Conservation (phyloP, 2,797 vertebrate genomes). For the Synaphobranchus kaupii region DNA sequence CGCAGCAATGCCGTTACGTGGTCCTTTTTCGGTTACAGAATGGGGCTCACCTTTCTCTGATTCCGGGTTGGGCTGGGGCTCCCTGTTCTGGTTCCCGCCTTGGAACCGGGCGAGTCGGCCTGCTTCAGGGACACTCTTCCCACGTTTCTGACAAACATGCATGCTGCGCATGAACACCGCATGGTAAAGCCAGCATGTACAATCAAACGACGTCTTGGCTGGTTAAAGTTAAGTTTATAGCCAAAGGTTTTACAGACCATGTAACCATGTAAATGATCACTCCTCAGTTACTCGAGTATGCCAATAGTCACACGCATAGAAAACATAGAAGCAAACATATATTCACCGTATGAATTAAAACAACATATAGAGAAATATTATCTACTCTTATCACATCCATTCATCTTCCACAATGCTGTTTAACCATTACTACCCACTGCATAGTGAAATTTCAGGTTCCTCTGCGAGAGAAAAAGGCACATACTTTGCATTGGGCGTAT, state of each 20-base stretch:
- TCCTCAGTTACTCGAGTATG: background rate
- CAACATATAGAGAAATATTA: no score
- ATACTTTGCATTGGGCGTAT: slow-evolving; percentile 63
- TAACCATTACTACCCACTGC: background rate
- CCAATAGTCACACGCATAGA: background rate
- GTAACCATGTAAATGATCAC: background rate
- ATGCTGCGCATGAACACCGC: background rate
- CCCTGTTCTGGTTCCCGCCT: background rate
- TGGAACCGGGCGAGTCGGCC: background rate
- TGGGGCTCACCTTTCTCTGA: background rate
- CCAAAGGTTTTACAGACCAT: background rate
- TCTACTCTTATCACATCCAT: no score
- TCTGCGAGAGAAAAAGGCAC: background rate
- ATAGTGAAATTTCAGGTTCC: background rate
- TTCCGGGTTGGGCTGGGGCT: background rate
- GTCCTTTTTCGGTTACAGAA: background rate
- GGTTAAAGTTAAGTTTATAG: background rate
- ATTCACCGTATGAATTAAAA: no score
- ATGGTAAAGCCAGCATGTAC: no score
- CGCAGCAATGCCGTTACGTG: background rate
- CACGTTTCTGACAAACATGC: background rate
- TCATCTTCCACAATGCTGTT: background rate
- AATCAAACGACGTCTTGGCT: no score
- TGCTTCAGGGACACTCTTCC: background rate
- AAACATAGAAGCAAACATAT: background rate